Evolutionary conservation across 1,140 invertebrate genomes (phyloP).

Genomic region (Drosophila azteca): DNA sequence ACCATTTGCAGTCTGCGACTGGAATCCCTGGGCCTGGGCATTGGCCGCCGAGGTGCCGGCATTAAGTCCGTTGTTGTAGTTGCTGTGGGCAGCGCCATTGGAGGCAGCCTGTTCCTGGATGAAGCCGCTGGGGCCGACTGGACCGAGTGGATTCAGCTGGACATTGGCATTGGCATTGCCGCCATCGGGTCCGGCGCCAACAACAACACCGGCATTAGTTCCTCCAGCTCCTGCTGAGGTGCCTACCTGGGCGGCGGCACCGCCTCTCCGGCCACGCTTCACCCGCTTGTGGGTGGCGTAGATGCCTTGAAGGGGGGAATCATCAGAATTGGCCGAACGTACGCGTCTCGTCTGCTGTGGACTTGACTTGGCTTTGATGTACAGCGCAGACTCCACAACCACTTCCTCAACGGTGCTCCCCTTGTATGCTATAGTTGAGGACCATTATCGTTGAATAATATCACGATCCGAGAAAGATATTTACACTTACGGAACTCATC

Average conservation of each 20-base stretch:
- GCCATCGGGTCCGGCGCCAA: slow-evolving; percentile 59
- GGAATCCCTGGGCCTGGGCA: slow-evolving; percentile 75
- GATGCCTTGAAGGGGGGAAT: slow-evolving; percentile 5
- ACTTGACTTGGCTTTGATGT: slow-evolving; percentile 72
- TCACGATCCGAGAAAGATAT: not conserved
- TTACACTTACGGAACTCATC: slow-evolving; percentile 66
- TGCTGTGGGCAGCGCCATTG: slow-evolving; percentile 62
- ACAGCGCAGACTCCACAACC: slow-evolving; percentile 80
- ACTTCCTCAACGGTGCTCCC: slow-evolving; percentile 82
- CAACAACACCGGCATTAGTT: slow-evolving; percentile 49
- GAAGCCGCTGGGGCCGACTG: slow-evolving; percentile 54
- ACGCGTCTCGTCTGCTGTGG: slow-evolving; percentile 63
- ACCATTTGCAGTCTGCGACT: slow-evolving; percentile 63
- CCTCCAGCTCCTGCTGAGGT: slow-evolving; percentile 49
- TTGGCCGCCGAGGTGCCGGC: slow-evolving; percentile 62
- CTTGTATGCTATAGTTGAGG: slow-evolving; percentile 43
- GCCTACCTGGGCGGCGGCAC: slow-evolving; percentile 34
- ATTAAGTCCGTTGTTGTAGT: slow-evolving; percentile 54
- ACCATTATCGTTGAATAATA: not conserved
- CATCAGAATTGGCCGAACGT: slow-evolving; percentile 37
- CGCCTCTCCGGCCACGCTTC: slow-evolving; percentile 49
- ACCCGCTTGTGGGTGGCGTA: slow-evolving; percentile 69
- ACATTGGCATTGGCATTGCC: slow-evolving; percentile 64
- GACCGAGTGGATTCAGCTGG: slow-evolving; percentile 40
- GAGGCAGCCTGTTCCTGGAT: slow-evolving; percentile 73